phyloP scores from a whole-genome alignment of 2,113 vertebrate species.

The Harpagus bidentatus region DNA sequence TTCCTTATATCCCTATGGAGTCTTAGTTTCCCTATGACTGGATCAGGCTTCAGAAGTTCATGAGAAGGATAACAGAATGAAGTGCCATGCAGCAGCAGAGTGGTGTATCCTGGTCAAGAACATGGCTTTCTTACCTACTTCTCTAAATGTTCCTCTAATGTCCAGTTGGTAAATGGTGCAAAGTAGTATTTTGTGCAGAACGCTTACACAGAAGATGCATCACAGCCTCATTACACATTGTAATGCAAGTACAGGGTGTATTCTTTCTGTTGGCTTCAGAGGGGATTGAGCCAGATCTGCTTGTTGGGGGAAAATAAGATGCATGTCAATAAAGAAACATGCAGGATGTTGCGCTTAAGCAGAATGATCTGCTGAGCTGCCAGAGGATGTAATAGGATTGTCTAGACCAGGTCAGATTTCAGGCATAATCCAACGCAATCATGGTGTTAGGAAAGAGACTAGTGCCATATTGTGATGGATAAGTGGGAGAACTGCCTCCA shows the following conservation, averaged over 20 bases:
- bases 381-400: neutral
- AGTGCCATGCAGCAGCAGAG: neutral
- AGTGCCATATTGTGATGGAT: neutral
- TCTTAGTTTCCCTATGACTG: neutral
- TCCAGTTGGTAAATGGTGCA: neutral
- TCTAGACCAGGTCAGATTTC: neutral
- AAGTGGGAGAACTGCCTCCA: neutral
- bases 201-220: neutral
- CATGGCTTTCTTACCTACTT: neutral
- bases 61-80: neutral
- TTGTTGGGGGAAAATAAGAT: neutral
- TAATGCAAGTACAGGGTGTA: neutral
- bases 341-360: neutral
- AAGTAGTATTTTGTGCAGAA: neutral
- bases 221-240: neutral
- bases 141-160: neutral
- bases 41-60: neutral
- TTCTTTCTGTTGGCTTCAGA: neutral
- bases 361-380: neutral
- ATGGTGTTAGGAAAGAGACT: neutral
- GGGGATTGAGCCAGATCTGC: neutral
- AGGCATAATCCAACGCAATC: neutral
- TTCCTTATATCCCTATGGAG: neutral
- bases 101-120: neutral
- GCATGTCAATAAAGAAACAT: neutral